phyloP scores from a whole-genome alignment of 2,113 vertebrate genomes.

The Oncorhynchus keta region DNA sequence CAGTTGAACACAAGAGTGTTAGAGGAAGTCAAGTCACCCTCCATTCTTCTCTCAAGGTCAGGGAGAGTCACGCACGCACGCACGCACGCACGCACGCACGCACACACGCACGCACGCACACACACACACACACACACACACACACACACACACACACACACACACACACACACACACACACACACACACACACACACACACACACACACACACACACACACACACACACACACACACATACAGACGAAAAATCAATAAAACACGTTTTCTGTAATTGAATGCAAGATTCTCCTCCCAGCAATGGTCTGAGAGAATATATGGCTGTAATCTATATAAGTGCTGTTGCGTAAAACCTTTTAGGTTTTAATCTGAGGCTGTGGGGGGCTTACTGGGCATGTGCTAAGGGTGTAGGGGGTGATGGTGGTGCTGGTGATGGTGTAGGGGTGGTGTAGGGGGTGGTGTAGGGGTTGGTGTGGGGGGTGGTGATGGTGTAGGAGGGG shows the following conservation, averaged over 20 bases:
- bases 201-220: not conserved
- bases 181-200: not conserved
- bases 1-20: not conserved
- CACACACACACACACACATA: too few species aligned
- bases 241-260: conserved; percentile 60
- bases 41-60: conserved; percentile 22
- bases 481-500: too few species aligned
- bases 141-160: too few species aligned
- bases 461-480: too few species aligned
- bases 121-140: not conserved
- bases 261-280: conserved; percentile 69
- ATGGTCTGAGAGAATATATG: conserved; percentile 51
- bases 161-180: too few species aligned
- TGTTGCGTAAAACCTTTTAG: conserved; percentile 70
- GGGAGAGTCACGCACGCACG: not conserved
- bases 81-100: too few species aligned
- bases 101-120: not conserved
- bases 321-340: conserved; percentile 75
- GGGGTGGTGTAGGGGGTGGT: not conserved
- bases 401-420: conserved; percentile 20
- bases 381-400: conserved; percentile 13
- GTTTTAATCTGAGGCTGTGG: conserved; percentile 51
- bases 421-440: not conserved
- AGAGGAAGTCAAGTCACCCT: conserved; percentile 6
- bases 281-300: conserved; percentile 40